phyloP scores from a whole-genome alignment of 2,797 vertebrate species.

The Phrynocephalus forsythii region DNA sequence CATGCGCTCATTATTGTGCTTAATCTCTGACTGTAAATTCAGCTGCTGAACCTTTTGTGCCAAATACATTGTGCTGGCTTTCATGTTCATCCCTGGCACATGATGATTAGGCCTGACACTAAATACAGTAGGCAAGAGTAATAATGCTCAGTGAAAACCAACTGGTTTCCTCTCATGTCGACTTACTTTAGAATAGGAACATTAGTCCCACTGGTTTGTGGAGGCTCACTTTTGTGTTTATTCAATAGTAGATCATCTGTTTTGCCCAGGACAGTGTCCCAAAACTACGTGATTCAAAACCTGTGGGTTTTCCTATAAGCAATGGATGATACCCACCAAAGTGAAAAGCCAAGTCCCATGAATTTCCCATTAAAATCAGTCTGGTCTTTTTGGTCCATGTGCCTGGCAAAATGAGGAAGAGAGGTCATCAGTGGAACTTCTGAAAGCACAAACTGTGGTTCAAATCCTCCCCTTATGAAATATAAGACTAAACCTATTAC shows the following conservation, averaged over 20 bases:
- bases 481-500: not conserved
- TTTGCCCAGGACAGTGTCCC: not conserved
- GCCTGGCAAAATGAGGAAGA: too few species aligned
- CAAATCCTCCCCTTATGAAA: not conserved
- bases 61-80: not conserved
- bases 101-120: too few species aligned
- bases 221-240: not conserved
- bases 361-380: not conserved
- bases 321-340: not conserved
- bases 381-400: not conserved
- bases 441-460: not conserved
- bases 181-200: not conserved
- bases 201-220: not conserved
- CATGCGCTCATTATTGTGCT: not conserved
- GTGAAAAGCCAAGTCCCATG: not conserved
- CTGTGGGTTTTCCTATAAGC: not conserved
- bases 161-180: not conserved
- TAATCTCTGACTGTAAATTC: not conserved
- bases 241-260: not conserved
- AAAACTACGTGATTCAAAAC: not conserved
- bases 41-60: not conserved
- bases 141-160: not conserved
- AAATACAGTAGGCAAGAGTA: not conserved
- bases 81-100: not conserved
- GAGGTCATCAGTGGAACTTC: not conserved